Base-by-base conservation (phyloP, 2,797 vertebrate genomes). In the Eospalax fontanierii region DNA sequence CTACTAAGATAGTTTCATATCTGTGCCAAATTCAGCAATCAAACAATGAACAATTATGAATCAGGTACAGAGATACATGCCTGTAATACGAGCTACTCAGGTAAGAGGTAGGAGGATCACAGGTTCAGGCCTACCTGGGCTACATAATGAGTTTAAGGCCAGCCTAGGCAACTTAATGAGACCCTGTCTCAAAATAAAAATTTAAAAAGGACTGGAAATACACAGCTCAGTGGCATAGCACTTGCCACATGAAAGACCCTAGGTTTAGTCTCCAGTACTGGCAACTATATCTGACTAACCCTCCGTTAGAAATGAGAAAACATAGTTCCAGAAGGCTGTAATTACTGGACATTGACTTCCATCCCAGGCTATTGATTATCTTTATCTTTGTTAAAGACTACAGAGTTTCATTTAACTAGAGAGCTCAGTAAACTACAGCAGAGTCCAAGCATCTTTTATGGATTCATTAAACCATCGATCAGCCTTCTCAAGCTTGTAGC, bases 401-500 rank as follows among this genome's bases (percentile, higher is more conserved):
- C 82, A 93, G 92, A 97, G 91, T 78, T 94, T 93, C 90, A 88
- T 84, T 93, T 79, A 0, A 0, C 87, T 96, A 80, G 92, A 93
- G 86, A 43, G 71, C 0, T 0, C 5, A 1, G 8, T 89, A 93
- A 89, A 96, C 68, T 94, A 24, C n/a, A 92, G 87, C 84, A 15
- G 76, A 95, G 73, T 94, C 93, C 89, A 91, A 79, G 93, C 6
- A 11, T 80, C 94, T 87, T 97, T 97, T 82, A 95, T 94, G 76
- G 85, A 97, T 65, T 38, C 71, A 76, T 93, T 95, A 96, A 93
- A 94, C 87, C 87, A 97, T 30, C 87, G 95, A 97, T 97, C 95
- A 96, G 97, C 96, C 97, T 98, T 91, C 87, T 81, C 95, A 94
- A 93, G 96, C 92, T 96, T 93, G 91, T 89, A 97, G 95, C 88